phyloP scores from a whole-genome alignment of 2,113 vertebrate species.

The Craseonycteris thonglongyai region DNA sequence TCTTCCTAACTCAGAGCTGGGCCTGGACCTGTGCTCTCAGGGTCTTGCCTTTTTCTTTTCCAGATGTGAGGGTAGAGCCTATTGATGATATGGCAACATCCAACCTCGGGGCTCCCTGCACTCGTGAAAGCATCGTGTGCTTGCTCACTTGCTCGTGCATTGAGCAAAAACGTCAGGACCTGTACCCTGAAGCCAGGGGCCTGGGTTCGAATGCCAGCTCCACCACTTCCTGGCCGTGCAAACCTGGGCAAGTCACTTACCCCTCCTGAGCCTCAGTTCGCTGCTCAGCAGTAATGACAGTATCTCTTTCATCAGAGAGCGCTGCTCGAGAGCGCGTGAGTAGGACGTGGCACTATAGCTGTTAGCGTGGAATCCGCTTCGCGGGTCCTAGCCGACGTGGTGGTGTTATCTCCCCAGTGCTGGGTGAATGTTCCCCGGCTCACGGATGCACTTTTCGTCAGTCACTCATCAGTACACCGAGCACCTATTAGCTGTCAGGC shows the following conservation, averaged over 20 bases:
- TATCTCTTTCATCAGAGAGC: neutral
- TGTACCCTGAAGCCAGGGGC: neutral
- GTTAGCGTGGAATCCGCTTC: neutral
- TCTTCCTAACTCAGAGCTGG: neutral
- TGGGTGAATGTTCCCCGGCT: neutral
- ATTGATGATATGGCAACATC: neutral
- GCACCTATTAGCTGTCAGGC: neutral
- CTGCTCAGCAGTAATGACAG: neutral
- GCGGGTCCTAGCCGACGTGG: neutral
- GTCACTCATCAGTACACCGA: neutral
- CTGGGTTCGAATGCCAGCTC: neutral
- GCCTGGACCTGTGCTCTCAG: rapidly evolving
- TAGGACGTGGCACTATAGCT: neutral
- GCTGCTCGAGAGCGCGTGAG: neutral
- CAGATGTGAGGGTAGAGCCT: neutral
- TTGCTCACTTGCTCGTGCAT: neutral
- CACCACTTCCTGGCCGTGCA: neutral
- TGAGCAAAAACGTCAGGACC: neutral
- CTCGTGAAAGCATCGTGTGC: neutral
- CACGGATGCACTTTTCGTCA: neutral
- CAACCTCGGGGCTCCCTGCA: neutral
- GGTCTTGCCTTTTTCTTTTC: neutral
- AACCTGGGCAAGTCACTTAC: neutral
- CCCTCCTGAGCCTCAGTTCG: neutral
- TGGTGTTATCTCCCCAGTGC: neutral